Evolutionary conservation across 2,797 vertebrate species (phyloP), one percentile per base, ranked within the genome.

Genomic region (Pseudotriccus pelzelni): DNA sequence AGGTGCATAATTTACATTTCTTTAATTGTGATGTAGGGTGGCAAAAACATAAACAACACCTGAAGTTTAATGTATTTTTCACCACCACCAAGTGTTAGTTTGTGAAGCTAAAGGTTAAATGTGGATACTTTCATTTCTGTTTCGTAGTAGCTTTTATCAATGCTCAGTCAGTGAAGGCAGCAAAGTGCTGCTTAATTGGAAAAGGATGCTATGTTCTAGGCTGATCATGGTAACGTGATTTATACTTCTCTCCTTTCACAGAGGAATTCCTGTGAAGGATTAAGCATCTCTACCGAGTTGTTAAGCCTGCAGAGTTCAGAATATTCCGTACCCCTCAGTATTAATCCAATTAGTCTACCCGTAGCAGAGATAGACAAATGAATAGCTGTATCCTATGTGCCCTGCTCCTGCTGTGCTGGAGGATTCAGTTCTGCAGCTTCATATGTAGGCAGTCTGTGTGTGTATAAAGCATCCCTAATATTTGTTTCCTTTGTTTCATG

Each of bases 231-330:
- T 84, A 86, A 60, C 4, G 0, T 43, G 67, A 73, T 90, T 87
- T 77, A 70, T 44, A 49, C 56, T 60, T 56, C 44, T 82, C 9
- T 68, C 18, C 55, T 87, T 86, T 94, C 77, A 82, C 34, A 47
- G 39, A 68, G 60, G 41, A 87, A 85, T 85, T 95, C 67, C 52
- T 89, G 32, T 73, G 68, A 82, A 90, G 78, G 56, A 82, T 89
- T 84, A 84, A 73, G 39, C 44, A 49, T 87, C 55, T 84, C 53
- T 70, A 62, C 46, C 12, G 44, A 86, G 66, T 27, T 89, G 60
- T 52, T 89, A 82, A 87, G 50, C 81, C 89, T 82, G 24, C 41
- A 77, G 81, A 87, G 67, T 84, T 82, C 56, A 67, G 62, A 43
- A 36, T 81, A 73, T 79, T 89, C 60, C 52, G 70, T 67, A 69